These are phyloP conservation scores for Daubentonia madagascariensis DNA, from an alignment of 2,113 vertebrate genomes.

Conservation along the genomic window DNA sequence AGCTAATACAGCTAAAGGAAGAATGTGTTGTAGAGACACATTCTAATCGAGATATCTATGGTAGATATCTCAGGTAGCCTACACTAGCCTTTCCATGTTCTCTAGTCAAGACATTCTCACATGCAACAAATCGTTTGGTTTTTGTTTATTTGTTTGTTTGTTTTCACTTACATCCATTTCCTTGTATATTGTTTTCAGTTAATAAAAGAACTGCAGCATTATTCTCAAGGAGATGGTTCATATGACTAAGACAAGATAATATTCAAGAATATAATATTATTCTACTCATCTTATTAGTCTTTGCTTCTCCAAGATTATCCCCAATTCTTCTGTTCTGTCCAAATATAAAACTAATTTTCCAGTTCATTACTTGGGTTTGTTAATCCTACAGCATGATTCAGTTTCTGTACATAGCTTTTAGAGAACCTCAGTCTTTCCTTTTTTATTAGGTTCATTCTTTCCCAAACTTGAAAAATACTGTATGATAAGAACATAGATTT, in stretches of 20 bases:
- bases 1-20: background rate
- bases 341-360: background rate
- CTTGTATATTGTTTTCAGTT: background rate
- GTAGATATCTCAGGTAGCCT: background rate
- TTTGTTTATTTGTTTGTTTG: background rate
- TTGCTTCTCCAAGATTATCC: background rate
- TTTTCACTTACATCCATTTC: background rate
- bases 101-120: background rate
- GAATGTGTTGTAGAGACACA: background rate
- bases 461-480: background rate
- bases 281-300: background rate
- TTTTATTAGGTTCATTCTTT: background rate
- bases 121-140: background rate
- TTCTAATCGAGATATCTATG: background rate
- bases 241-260: background rate
- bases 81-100: background rate
- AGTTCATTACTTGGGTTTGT: conserved; percentile 12
- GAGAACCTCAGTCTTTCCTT: background rate
- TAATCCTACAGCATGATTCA: background rate
- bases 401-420: background rate
- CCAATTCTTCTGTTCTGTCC: background rate
- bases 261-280: background rate
- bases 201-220: background rate
- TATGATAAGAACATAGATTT: background rate
- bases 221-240: background rate